Conservation (phyloP, 1,140 invertebrate species). For the Hylaeus volcanicus region DNA sequence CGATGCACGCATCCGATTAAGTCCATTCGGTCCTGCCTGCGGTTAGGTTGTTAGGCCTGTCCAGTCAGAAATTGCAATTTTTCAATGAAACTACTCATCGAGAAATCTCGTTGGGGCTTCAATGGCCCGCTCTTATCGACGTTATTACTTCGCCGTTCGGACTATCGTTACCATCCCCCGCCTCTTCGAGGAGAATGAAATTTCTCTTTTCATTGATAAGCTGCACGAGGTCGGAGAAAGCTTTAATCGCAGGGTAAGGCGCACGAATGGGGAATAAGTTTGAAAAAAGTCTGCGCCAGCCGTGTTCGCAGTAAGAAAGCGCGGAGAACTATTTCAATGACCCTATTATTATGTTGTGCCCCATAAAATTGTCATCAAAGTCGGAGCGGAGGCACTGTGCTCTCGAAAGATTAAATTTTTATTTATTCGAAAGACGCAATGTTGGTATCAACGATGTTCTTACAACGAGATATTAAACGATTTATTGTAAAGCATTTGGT, state of each 20-base stretch:
- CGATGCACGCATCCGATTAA: slow-evolving; percentile 42
- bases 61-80: slow-evolving; percentile 46
- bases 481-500: too few species aligned
- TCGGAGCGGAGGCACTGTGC: too few species aligned
- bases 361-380: too few species aligned
- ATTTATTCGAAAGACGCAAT: too few species aligned
- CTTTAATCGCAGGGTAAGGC: background rate
- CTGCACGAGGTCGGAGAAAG: background rate
- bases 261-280: background rate
- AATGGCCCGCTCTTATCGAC: slow-evolving; percentile 57
- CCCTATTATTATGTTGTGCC: too few species aligned
- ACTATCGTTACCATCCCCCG: slow-evolving; percentile 17
- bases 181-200: slow-evolving; percentile 3
- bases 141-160: slow-evolving; percentile 56
- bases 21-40: background rate
- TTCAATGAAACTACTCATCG: slow-evolving; percentile 24
- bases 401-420: too few species aligned
- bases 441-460: too few species aligned
- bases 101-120: slow-evolving; percentile 50
- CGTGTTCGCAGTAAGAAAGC: background rate
- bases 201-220: background rate
- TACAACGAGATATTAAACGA: too few species aligned
- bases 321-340: background rate
- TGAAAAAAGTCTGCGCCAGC: background rate
- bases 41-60: background rate